These are phyloP conservation scores for Spisula solida DNA, from an alignment of 2,888 invertebrate genomes.

Conservation along the genomic window DNA sequence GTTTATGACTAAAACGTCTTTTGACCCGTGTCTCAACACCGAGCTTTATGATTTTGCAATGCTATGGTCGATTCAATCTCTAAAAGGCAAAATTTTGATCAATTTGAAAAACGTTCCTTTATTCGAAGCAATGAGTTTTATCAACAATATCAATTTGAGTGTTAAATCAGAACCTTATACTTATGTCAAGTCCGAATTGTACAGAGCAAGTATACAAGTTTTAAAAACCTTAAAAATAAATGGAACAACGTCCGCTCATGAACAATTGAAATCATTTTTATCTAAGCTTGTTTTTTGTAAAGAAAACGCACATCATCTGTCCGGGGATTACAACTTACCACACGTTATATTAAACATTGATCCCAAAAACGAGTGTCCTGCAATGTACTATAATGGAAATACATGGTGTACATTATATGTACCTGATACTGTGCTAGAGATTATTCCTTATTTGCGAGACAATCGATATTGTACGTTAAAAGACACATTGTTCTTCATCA, in stretches of 20 bases:
- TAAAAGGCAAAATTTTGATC: background rate
- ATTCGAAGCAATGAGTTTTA: background rate
- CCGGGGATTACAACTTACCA: constrained; percentile 4
- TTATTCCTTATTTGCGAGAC: constrained; percentile 25
- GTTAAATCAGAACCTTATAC: background rate
- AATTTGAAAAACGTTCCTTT: background rate
- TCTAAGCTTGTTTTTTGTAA: background rate
- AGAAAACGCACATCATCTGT: background rate
- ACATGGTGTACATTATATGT: constrained; percentile 33
- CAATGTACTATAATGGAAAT: constrained; percentile 30
- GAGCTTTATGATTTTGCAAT: constrained; percentile 24
- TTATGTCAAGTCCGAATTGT: background rate
- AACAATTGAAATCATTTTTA: background rate
- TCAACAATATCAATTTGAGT: background rate
- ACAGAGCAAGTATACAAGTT: background rate
- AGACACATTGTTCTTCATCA: constrained; percentile 32
- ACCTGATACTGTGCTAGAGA: background rate
- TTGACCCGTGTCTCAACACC: background rate
- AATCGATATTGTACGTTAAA: constrained; percentile 22
- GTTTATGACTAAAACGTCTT: background rate
- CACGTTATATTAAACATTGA: constrained; percentile 19
- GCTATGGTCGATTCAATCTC: constrained; percentile 18
- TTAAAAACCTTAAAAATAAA: constrained; percentile 9
- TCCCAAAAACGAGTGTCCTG: too few relatives aligned
- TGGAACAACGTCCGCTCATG: background rate